Conservation (phyloP, 2,888 invertebrate genomes). For the Apotomis betuletana region DNA sequence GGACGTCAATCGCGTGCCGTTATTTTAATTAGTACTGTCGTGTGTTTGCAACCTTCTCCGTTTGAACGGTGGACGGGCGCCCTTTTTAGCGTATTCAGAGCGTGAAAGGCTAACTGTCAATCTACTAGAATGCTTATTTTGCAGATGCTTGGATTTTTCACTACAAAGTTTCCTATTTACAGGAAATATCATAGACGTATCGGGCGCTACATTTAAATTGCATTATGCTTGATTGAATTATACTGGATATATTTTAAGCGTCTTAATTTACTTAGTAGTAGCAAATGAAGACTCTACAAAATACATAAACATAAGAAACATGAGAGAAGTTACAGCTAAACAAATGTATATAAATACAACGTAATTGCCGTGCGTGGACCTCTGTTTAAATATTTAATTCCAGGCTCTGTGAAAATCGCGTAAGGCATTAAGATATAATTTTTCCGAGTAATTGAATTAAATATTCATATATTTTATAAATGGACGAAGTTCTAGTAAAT, state of each 20-base stretch:
- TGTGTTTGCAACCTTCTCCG: conserved; percentile 22
- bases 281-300: too few relatives aligned
- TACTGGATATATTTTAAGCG: too few relatives aligned
- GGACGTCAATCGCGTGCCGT: conserved; percentile 37
- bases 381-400: conserved; percentile 16
- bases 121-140: conserved; percentile 1
- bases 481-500: conserved; percentile 10
- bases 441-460: neutral
- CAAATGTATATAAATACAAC: conserved; percentile 14
- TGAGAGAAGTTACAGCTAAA: neutral
- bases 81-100: conserved; percentile 41
- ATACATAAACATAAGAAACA: conserved; percentile 1
- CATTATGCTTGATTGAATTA: neutral
- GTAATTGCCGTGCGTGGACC: neutral
- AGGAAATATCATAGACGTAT: neutral
- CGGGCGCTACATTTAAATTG: neutral
- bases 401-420: conserved; percentile 5
- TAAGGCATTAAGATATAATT: neutral
- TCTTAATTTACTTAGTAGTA: too few relatives aligned
- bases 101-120: conserved; percentile 39
- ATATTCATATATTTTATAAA: neutral
- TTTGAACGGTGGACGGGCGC: conserved; percentile 29
- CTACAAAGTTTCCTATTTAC: neutral
- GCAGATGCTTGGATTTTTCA: neutral
- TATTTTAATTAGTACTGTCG: conserved; percentile 39